phyloP scores from a whole-genome alignment of 2,888 invertebrate genomes.

The Agrochola macilenta region DNA sequence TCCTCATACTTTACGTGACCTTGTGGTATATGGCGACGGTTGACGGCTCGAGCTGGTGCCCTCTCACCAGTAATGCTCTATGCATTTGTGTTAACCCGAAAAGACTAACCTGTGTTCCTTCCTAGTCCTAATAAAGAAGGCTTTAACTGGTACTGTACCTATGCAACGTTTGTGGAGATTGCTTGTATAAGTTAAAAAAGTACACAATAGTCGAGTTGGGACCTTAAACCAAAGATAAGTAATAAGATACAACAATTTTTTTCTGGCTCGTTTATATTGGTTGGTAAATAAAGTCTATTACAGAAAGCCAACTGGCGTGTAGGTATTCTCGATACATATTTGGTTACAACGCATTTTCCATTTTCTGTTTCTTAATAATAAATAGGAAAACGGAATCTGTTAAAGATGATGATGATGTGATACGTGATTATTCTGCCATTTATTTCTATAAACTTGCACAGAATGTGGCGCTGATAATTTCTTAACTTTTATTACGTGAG shows the following conservation, averaged over 20 bases:
- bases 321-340: not conserved
- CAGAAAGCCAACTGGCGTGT: not conserved
- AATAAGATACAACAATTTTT: not conserved
- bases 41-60: too few species aligned
- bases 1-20: slow-evolving; percentile 2
- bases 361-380: not conserved
- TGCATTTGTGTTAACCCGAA: slow-evolving; percentile 23
- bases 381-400: too few species aligned
- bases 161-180: not conserved
- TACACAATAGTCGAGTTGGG: too few species aligned
- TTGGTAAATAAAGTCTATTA: not conserved
- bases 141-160: not conserved
- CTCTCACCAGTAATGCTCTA: too few species aligned
- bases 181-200: not conserved
- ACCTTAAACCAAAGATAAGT: not conserved
- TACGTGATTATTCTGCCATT: not conserved
- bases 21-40: slow-evolving; percentile 10
- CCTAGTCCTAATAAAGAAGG: not conserved
- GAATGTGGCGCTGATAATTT: not conserved
- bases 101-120: slow-evolving; percentile 13
- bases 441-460: not conserved
- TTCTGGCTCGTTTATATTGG: too few species aligned
- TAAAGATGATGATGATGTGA: too few species aligned
- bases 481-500: not conserved
- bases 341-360: not conserved